Evolutionary conservation across 2,797 vertebrate genomes (phyloP).

Genomic region (Notolabrus celidotus): DNA sequence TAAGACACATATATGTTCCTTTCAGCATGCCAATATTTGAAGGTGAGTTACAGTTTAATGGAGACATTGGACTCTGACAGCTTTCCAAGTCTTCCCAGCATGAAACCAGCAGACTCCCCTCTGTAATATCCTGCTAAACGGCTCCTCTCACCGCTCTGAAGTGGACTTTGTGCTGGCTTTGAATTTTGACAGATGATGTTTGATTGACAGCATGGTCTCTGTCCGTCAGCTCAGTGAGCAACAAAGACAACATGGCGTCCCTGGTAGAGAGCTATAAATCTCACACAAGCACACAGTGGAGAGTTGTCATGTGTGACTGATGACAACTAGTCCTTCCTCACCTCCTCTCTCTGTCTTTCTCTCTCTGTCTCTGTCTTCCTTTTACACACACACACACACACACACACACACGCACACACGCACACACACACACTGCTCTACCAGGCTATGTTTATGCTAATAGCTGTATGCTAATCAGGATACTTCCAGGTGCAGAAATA

Average conservation of each 20-base stretch:
- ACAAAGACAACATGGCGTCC: constrained; percentile 57
- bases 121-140: constrained; percentile 18
- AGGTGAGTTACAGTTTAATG: too few species aligned
- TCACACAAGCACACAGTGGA: constrained; percentile 48
- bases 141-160: constrained; percentile 15
- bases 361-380: constrained; percentile 1
- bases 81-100: neutral
- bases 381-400: neutral
- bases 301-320: constrained; percentile 54
- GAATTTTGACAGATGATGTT: constrained; percentile 48
- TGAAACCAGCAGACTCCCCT: neutral
- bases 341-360: constrained; percentile 10
- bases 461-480: constrained; percentile 65
- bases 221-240: constrained; percentile 56
- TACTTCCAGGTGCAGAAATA: constrained; percentile 72
- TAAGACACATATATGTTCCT: too few species aligned
- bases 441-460: constrained; percentile 62
- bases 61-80: neutral
- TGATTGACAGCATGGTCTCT: constrained; percentile 56
- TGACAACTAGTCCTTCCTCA: constrained; percentile 40
- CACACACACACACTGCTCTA: constrained; percentile 29
- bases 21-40: too few species aligned
- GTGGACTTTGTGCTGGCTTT: constrained; percentile 31
- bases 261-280: constrained; percentile 57
- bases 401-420: too few species aligned